Evolutionary conservation across 2,113 vertebrate species (phyloP).

Genomic region (Clinocottus analis): DNA sequence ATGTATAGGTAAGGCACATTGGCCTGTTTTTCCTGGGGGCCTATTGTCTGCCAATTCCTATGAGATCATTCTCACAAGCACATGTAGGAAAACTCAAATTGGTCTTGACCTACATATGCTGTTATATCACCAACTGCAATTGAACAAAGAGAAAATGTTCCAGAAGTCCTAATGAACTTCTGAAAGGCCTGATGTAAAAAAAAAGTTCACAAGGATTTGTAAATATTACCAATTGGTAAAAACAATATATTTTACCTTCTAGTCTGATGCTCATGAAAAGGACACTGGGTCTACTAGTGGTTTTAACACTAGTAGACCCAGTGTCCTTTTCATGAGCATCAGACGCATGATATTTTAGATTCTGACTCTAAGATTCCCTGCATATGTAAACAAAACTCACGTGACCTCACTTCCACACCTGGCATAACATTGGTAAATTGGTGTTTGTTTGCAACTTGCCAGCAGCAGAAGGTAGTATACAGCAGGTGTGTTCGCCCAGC

Average conservation of each 20-base stretch:
- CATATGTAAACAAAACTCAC: background rate
- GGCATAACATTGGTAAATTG: constrained; percentile 3
- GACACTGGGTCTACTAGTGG: too few species aligned
- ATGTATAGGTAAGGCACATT: background rate
- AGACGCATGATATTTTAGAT: background rate
- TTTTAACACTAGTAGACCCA: background rate
- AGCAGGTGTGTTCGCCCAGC: constrained; percentile 53
- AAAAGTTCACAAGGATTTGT: background rate
- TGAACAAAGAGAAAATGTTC: constrained; percentile 43
- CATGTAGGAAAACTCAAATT: constrained; percentile 35
- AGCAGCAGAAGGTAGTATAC: constrained; percentile 27
- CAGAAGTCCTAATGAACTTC: constrained; percentile 7
- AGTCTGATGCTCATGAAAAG: too few species aligned
- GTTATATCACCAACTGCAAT: constrained; percentile 65
- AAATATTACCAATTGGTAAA: background rate
- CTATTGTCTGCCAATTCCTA: constrained; percentile 6
- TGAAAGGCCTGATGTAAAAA: constrained; percentile 5
- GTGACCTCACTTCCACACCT: background rate
- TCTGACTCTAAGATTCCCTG: background rate
- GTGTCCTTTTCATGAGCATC: background rate
- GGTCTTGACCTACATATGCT: constrained; percentile 62
- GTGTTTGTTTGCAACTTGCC: constrained; percentile 32
- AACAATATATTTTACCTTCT: background rate
- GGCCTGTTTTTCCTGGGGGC: background rate
- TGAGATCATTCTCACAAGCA: constrained; percentile 21